Evolutionary conservation across 1,140 invertebrate species (phyloP).

Genomic region (Meteorus sp.): DNA sequence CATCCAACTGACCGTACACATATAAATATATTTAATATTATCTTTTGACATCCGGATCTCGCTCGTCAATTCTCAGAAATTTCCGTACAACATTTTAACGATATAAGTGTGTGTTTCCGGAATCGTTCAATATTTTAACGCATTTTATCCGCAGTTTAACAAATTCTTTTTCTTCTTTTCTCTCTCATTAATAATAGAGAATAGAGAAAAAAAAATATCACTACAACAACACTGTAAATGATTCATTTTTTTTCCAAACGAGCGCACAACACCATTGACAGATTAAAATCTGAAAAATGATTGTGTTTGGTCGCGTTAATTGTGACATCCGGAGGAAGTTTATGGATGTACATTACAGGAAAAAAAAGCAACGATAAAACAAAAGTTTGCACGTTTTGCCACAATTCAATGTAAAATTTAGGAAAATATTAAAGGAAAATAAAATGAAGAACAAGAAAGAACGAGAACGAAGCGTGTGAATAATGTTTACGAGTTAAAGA

Average conservation of each 20-base stretch:
- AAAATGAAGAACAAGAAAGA: not conserved
- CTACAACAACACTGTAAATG: no score
- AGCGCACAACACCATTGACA: not conserved
- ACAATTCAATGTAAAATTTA: no score
- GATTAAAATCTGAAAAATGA: slow-evolving; percentile 2
- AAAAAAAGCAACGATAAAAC: not conserved
- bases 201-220: not conserved
- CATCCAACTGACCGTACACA: slow-evolving; percentile 25
- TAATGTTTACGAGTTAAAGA: no score
- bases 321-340: slow-evolving; percentile 36
- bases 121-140: not conserved
- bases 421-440: not conserved
- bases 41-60: slow-evolving; percentile 45
- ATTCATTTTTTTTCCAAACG: slow-evolving; percentile 3
- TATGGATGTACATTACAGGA: no score
- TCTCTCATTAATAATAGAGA: not conserved
- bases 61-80: slow-evolving; percentile 39
- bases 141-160: not conserved
- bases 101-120: not conserved
- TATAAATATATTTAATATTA: slow-evolving; percentile 4
- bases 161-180: not conserved
- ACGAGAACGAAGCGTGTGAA: no score
- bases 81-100: slow-evolving; percentile 18
- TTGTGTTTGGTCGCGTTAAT: slow-evolving; percentile 23
- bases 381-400: not conserved